phyloP scores from a whole-genome alignment of 2,888 invertebrate species.

The Epirrhoe alternata region DNA sequence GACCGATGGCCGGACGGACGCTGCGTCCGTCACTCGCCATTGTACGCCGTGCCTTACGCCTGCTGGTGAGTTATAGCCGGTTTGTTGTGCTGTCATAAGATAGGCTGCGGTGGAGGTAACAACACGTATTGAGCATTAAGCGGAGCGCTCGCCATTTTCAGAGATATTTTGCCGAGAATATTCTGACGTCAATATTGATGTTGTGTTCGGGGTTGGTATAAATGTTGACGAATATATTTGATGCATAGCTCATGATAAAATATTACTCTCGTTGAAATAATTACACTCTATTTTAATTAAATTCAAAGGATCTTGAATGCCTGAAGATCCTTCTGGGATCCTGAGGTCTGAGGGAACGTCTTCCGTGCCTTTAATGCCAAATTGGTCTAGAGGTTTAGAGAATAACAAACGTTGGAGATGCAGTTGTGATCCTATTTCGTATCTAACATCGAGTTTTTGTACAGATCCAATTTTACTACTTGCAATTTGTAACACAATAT shows the following conservation, averaged over 20 bases:
- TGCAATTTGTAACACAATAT: not conserved
- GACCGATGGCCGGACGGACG: conserved; percentile 60
- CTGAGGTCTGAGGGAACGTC: no score
- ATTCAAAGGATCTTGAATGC: no score
- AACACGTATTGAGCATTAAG: conserved; percentile 31
- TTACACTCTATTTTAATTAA: no score
- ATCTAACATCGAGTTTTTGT: no score
- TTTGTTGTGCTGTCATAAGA: conserved; percentile 39
- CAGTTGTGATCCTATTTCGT: no score
- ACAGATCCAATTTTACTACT: no score
- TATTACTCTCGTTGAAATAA: no score
- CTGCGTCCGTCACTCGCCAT: conserved; percentile 62
- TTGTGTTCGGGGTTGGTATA: not conserved
- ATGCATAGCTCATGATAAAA: not conserved
- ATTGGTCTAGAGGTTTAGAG: no score
- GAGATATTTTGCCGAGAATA: conserved; percentile 20
- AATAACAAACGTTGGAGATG: no score
- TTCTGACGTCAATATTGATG: conserved; percentile 18
- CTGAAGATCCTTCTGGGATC: no score
- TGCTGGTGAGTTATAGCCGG: conserved; percentile 38
- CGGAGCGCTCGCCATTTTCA: conserved; percentile 4
- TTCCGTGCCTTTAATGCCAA: no score
- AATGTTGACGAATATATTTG: conserved; percentile 4
- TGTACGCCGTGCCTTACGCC: conserved; percentile 39
- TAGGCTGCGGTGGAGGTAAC: conserved; percentile 30